Evolutionary conservation across 2,113 vertebrate species (phyloP).

Genomic region (Microcebus griseorufus): DNA sequence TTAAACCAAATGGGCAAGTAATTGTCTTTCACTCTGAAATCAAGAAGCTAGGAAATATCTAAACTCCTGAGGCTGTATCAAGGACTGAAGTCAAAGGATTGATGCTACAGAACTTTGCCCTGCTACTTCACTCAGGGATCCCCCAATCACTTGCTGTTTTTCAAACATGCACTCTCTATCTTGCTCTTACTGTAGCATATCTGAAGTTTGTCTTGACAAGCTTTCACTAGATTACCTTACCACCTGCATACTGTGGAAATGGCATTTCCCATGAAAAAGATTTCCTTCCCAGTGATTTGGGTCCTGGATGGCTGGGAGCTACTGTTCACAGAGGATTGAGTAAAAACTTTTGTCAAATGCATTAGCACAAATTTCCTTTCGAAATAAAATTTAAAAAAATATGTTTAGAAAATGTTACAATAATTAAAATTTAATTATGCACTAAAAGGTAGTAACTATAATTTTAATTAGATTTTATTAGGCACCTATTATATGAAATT

Average conservation of each 20-base stretch:
- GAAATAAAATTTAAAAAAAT: not conserved
- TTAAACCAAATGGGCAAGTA: not conserved
- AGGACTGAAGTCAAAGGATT: not conserved
- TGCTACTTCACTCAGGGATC: not conserved
- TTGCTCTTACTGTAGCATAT: not conserved
- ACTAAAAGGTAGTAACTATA: not conserved
- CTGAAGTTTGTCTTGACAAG: not conserved
- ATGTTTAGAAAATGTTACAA: not conserved
- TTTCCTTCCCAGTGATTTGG: not conserved
- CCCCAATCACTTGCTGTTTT: not conserved
- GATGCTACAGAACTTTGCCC: not conserved
- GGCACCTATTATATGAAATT: not conserved
- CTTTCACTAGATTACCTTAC: not conserved
- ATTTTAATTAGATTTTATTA: slow-evolving; percentile 34
- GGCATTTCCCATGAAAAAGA: not conserved
- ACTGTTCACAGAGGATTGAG: not conserved
- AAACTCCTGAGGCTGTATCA: not conserved
- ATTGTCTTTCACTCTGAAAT: not conserved
- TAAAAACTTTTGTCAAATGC: not conserved
- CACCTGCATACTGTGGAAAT: not conserved
- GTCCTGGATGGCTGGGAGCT: not conserved
- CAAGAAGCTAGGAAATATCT: not conserved
- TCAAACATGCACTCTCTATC: not conserved
- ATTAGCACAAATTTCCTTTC: not conserved
- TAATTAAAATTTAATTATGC: not conserved